Evolutionary conservation across 2,113 vertebrate species (phyloP).

Genomic region (Anser cygnoides): DNA sequence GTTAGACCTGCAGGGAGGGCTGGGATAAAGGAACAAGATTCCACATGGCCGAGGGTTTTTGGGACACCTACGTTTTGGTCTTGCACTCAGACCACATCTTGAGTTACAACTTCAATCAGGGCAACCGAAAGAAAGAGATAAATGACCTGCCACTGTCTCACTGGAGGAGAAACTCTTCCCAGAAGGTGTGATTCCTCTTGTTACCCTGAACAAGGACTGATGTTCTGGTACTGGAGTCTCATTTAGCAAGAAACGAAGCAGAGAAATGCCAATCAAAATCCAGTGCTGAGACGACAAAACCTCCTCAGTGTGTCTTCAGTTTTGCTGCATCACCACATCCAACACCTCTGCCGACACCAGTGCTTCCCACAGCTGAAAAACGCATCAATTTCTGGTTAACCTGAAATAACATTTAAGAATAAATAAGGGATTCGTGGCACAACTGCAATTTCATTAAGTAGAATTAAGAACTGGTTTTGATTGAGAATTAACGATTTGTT

Average conservation of each 20-base stretch:
- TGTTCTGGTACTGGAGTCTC: neutral
- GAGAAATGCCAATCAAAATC: neutral
- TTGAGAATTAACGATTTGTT: accelerated
- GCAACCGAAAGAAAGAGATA: neutral
- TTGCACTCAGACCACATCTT: neutral
- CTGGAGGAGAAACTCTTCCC: neutral
- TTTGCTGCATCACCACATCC: neutral
- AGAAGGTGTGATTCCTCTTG: neutral
- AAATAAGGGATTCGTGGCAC: neutral
- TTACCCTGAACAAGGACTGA: neutral
- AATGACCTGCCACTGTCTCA: accelerated
- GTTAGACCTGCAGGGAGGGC: neutral
- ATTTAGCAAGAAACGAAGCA: accelerated
- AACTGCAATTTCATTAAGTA: neutral
- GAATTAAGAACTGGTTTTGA: neutral
- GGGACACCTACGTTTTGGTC: neutral
- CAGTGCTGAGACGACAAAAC: accelerated
- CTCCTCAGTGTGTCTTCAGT: neutral
- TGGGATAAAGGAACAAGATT: neutral
- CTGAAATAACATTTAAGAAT: neutral
- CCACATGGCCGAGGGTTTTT: accelerated
- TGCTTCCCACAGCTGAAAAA: neutral
- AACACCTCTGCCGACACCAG: neutral
- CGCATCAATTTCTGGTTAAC: neutral
- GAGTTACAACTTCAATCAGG: neutral